A percentile compares a stretch with the other conserved stretches of the same genome.
These are phyloP conservation scores for Drosophila tsacasi DNA, from an alignment of 1,140 invertebrate species.

Conservation along the genomic window DNA sequence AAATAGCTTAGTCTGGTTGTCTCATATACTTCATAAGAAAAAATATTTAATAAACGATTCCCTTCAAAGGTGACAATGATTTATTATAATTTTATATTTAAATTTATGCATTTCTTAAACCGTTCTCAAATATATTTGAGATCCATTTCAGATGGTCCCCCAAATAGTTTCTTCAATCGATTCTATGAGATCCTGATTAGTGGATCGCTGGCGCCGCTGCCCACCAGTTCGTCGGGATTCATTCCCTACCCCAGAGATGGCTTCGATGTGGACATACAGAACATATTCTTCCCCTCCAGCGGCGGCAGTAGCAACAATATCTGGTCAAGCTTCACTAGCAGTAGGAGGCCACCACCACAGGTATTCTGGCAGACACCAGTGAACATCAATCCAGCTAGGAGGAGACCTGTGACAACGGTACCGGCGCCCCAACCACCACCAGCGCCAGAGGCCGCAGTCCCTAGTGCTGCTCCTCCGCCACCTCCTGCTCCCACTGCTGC, in stretches of 20 bases:
- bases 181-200: slow-evolving; percentile 37
- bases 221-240: slow-evolving; percentile 3
- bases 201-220: background rate
- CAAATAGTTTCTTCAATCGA: slow-evolving; percentile 54
- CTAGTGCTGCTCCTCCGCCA: background rate
- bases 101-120: background rate
- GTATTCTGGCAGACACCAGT: slow-evolving; percentile 7
- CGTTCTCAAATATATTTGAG: background rate
- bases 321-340: slow-evolving; percentile 1
- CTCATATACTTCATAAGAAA: background rate
- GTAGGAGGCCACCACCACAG: background rate
- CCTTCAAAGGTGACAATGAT: background rate
- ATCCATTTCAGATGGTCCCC: slow-evolving; percentile 28
- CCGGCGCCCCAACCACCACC: background rate
- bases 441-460: background rate
- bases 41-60: background rate
- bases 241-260: slow-evolving; percentile 1
- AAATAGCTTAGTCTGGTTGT: background rate
- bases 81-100: background rate
- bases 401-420: background rate
- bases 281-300: slow-evolving; percentile 15
- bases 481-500: background rate
- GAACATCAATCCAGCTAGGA: background rate
- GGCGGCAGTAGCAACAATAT: slow-evolving; percentile 4
- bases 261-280: slow-evolving; percentile 27